phyloP scores from a whole-genome alignment of 2,888 invertebrate genomes.

The Magallana nippona region DNA sequence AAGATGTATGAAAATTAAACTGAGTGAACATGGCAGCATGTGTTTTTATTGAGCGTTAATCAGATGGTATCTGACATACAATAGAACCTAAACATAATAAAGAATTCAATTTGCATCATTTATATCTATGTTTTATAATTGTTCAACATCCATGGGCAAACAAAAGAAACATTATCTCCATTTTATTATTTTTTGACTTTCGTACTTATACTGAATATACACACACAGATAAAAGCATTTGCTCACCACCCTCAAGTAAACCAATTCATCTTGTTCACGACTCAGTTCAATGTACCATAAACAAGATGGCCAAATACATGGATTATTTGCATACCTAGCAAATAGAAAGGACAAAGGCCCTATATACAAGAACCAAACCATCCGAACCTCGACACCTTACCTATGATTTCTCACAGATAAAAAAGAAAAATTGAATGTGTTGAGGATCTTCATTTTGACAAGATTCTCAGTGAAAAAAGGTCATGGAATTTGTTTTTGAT shows the following conservation, averaged over 20 bases:
- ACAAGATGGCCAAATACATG: neutral
- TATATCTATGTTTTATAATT: too few species aligned
- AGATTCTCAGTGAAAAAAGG: neutral
- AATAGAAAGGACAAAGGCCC: slow-evolving; percentile 3
- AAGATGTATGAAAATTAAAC: too few species aligned
- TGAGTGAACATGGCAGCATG: too few species aligned
- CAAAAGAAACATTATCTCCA: too few species aligned
- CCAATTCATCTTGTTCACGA: neutral
- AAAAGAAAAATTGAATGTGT: slow-evolving; percentile 18
- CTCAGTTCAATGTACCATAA: slow-evolving; percentile 19
- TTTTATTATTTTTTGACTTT: too few species aligned
- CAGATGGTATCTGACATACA: too few species aligned
- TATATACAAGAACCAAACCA: neutral
- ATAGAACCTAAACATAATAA: too few species aligned
- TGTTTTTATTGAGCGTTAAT: too few species aligned
- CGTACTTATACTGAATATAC: too few species aligned
- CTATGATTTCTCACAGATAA: neutral
- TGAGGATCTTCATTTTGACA: slow-evolving; percentile 11
- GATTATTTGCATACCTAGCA: slow-evolving; percentile 31
- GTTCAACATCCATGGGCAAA: too few species aligned
- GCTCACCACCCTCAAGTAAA: neutral
- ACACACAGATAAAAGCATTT: neutral
- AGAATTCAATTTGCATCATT: too few species aligned
- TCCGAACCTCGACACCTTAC: neutral
- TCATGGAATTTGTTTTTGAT: slow-evolving; percentile 15